These are phyloP conservation scores for Terrapene triunguis DNA, from an alignment of 2,113 vertebrate species.

Conservation along the genomic window DNA sequence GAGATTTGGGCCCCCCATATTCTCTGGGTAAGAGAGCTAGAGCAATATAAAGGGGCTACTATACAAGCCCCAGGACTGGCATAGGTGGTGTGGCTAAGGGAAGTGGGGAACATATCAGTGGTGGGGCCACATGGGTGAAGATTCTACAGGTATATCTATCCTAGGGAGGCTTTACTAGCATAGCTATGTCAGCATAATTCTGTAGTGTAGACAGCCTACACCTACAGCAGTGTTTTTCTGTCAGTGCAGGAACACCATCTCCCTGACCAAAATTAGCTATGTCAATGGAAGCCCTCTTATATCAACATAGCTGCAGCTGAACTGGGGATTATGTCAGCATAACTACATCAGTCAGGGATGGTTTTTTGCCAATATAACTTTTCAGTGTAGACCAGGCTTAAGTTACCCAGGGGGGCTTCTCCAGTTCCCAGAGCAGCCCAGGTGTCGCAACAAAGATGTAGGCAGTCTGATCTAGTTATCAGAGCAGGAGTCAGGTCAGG, in stretches of 20 bases:
- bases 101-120: background rate
- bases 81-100: background rate
- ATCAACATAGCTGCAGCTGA: background rate
- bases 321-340: background rate
- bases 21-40: background rate
- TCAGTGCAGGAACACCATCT: too few relatives aligned
- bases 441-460: background rate
- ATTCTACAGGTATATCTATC: background rate
- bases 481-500: background rate
- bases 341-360: background rate
- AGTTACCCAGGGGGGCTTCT: background rate
- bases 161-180: background rate
- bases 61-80: background rate
- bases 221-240: too few relatives aligned
- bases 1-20: background rate
- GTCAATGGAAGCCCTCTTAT: too few relatives aligned
- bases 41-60: too few relatives aligned
- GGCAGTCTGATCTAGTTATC: background rate
- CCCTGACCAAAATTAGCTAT: too few relatives aligned
- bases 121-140: background rate
- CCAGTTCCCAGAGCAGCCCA: background rate
- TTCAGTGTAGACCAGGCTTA: background rate
- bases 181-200: background rate
- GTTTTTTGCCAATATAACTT: background rate
- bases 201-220: too few relatives aligned